Evolutionary conservation across 2,113 vertebrate species (phyloP), one percentile per base, ranked within the genome.

Genomic region (Nerophis ophidion): DNA sequence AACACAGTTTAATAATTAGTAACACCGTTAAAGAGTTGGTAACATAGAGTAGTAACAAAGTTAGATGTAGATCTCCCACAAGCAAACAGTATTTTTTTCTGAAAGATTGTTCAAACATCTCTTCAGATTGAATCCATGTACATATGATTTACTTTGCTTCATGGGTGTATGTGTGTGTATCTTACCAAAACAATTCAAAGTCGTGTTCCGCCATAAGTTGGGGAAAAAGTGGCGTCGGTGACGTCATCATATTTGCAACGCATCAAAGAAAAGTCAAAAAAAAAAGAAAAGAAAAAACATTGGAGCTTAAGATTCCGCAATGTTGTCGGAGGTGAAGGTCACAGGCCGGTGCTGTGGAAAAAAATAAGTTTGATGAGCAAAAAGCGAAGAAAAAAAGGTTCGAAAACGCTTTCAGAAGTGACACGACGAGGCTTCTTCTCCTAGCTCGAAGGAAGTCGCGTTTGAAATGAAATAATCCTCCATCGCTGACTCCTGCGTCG

Each of bases 201-300:
- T 66, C 82, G 65, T 65, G 85, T 85, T 90, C 87, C 89, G 90
- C 91, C 91, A 91, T 90, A 88, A 90, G 89, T 89, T 87, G 75
- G 80, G 86, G 81, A 81, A 83, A 86, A 88, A 88, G 80, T 87
- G 83, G 81, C 80, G 80, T 81, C 73, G 81, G 76, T 92, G 90
- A 91, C 91, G 83, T 92, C 88, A 89, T 87, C 85, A 86, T 86
- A 87, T 82, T 77, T 75, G 82, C 80, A 85, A 75, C 75, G 81
- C 79, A 77, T 80, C 79, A 80, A 77, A 73, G 67, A 76, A 72
- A 72, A 67, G 17, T 45, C 58, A 53, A 68, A 73, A 73, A 33
- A 19, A 19, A 12, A 52, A 34, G 34, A n/a, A n/a, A n/a, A n/a
- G n/a, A n/a, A n/a, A n/a, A n/a, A n/a, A n/a, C n/a, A n/a, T n/a